Conservation (phyloP, 2,113 vertebrate genomes). For the Rhineura floridana region DNA sequence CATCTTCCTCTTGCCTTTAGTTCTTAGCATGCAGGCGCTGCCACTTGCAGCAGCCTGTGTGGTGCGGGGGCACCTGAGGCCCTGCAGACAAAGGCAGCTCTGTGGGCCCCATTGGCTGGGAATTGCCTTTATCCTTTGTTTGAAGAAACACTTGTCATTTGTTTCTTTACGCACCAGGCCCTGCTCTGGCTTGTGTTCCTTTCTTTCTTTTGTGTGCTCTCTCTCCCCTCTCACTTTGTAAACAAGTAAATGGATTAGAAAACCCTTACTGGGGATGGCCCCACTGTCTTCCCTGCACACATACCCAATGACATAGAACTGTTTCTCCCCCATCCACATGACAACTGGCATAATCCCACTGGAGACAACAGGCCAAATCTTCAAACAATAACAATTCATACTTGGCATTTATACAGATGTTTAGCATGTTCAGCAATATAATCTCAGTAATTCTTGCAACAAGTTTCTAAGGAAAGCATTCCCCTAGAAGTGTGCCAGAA, state of each 20-base stretch:
- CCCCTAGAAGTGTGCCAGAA: too few species aligned
- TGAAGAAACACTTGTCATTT: constrained; percentile 29
- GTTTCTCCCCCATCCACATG: neutral
- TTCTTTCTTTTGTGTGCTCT: constrained; percentile 19
- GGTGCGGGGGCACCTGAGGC: constrained; percentile 28
- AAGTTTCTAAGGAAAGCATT: too few species aligned
- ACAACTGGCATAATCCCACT: neutral
- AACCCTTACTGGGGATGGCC: neutral
- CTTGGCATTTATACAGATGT: neutral
- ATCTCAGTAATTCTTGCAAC: neutral
- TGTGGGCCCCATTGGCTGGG: constrained; percentile 35
- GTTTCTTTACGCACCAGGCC: constrained; percentile 12
- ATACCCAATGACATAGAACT: neutral
- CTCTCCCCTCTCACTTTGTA: constrained; percentile 3
- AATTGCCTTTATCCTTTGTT: constrained; percentile 36
- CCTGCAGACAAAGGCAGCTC: constrained; percentile 24
- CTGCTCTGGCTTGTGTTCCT: constrained; percentile 19
- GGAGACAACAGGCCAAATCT: neutral
- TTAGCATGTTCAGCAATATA: neutral
- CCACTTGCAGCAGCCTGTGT: neutral
- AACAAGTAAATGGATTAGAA: constrained; percentile 25
- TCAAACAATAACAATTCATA: neutral
- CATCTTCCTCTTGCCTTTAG: neutral
- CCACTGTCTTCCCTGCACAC: neutral
- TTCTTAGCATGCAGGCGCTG: neutral